Evolutionary conservation across 1,140 invertebrate genomes (phyloP), one percentile per base, ranked within the genome.

Genomic region (Cyphomyrmex costatus): DNA sequence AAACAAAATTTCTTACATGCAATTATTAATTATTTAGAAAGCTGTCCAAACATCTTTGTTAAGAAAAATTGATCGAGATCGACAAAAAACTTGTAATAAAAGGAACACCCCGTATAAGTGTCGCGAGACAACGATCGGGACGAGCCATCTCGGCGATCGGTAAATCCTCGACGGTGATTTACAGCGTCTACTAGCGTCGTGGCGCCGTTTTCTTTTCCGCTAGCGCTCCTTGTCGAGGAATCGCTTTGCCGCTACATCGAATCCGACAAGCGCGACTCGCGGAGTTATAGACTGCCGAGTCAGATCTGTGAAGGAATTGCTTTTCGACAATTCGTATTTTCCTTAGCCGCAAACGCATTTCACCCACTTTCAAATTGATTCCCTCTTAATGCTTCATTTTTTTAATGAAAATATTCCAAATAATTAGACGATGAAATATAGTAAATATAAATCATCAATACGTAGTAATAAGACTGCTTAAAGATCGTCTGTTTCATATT

Each of bases 91-190:
- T 3, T 56, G 49, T 33, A 73, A 36, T 58, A 73, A 73, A 33
- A 73, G 2, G 16, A 2, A 56, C 51, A 58, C 30, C 51, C 51
- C 3, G 30, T 56, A 73, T 73, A 73, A 73, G 5, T 73, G 53
- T 77, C 33, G 53, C 33, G 53, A 78, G 58, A 63, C 53, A 27
- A 68, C 19, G 68, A 86, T 86, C 66, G 33, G 56, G 66, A 33
- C 33, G 19, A 27, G 49, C 58, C 79, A 65, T 84, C 80, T 65
- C n/a, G 74, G 36, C 56, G 70, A 85, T 85, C 70, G 80, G 65
- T 33, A 65, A 63, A 53, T 71, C 53, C 61, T 46, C 70, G 42
- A 68, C 53, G 82, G 63, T 87, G 73, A 86, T 82, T 87, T 87
- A 86, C 66, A 36, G 65, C 80, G 21, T 74, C 71, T 74, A 58